phyloP scores from a whole-genome alignment of 2,113 vertebrate genomes.

The Chroicocephalus ridibundus region DNA sequence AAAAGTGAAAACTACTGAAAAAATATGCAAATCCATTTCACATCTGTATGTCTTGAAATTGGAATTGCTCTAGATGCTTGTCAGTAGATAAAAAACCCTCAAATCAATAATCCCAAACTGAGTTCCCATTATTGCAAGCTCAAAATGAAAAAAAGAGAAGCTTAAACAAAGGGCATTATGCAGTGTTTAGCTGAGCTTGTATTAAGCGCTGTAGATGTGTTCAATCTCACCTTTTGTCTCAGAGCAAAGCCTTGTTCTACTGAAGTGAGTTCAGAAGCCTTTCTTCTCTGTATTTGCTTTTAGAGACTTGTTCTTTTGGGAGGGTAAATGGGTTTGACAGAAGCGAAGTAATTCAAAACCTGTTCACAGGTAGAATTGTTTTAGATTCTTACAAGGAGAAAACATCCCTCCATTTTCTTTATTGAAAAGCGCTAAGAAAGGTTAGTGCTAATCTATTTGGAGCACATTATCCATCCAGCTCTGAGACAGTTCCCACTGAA shows the following conservation, averaged over 20 bases:
- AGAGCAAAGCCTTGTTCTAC: constrained; percentile 30
- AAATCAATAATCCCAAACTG: neutral
- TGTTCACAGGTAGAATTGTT: constrained; percentile 34
- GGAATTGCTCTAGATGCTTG: neutral
- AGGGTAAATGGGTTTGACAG: constrained; percentile 70
- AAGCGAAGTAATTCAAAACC: constrained; percentile 65
- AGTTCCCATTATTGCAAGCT: neutral
- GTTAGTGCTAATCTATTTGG: neutral
- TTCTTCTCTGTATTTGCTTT: constrained; percentile 62
- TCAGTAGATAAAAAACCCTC: neutral
- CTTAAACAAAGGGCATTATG: neutral
- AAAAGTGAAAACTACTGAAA: neutral
- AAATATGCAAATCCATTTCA: neutral
- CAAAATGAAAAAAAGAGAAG: neutral
- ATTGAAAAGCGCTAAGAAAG: neutral
- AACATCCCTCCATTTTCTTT: neutral
- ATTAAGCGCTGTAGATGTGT: constrained; percentile 1
- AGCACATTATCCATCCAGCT: neutral
- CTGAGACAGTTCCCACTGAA: neutral
- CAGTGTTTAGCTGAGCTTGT: constrained; percentile 8
- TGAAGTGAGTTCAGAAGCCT: constrained; percentile 3
- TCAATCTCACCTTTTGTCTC: constrained; percentile 4
- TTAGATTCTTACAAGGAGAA: constrained; percentile 27
- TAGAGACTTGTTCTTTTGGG: constrained; percentile 52
- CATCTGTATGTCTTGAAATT: neutral